Evolutionary conservation across 2,797 vertebrate genomes (phyloP).

Genomic region (Sciurus carolinensis): DNA sequence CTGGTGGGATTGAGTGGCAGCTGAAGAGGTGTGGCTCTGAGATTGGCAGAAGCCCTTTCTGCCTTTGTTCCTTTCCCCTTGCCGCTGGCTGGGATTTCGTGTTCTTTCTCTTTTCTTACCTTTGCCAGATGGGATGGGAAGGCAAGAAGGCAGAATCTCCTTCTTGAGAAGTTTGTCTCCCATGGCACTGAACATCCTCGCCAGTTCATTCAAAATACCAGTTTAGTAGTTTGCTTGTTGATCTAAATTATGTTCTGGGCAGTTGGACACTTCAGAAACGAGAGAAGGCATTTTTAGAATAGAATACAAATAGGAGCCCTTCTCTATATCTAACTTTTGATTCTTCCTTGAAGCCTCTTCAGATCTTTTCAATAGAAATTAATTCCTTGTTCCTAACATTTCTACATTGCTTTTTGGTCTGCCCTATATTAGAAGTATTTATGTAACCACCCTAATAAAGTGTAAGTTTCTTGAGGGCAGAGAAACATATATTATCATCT

Average conservation of each 20-base stretch:
- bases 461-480: constrained; percentile 13
- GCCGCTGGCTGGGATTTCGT: not conserved
- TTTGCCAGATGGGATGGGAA: not conserved
- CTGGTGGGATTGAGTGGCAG: not conserved
- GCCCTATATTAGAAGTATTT: not conserved
- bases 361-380: constrained; percentile 21
- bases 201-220: not conserved
- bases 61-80: not conserved
- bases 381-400: constrained; percentile 16
- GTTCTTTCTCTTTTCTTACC: not conserved
- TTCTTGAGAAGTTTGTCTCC: not conserved
- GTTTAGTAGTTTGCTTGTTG: not conserved
- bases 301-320: not conserved
- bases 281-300: not conserved
- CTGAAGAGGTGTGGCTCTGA: not conserved
- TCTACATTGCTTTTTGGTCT: not conserved
- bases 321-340: not conserved
- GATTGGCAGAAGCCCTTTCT: not conserved
- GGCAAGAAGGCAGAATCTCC: not conserved
- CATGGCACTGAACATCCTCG: not conserved
- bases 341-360: constrained; percentile 21
- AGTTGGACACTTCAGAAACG: not conserved
- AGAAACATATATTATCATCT: not conserved
- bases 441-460: constrained; percentile 9
- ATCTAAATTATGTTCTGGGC: not conserved